Percentiles rank a stretch among this genome's conserved stretches.
These are phyloP conservation scores for Spheniscus mendiculus DNA, from an alignment of 2,113 vertebrate species.

Conservation along the genomic window DNA sequence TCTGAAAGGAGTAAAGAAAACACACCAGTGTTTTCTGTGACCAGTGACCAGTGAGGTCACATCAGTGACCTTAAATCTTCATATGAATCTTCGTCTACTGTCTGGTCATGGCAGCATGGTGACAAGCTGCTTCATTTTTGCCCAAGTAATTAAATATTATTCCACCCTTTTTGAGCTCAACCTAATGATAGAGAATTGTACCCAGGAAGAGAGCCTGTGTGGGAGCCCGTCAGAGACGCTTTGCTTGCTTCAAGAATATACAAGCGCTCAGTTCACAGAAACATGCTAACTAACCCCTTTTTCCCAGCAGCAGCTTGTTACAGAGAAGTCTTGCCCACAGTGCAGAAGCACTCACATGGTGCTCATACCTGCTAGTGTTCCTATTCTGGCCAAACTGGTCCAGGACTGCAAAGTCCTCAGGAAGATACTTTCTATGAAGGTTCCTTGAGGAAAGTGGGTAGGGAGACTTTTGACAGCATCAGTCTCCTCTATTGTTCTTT, in stretches of 20 bases:
- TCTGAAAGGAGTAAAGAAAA: neutral
- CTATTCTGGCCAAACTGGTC: neutral
- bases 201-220: neutral
- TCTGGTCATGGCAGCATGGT: neutral
- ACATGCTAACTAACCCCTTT: neutral
- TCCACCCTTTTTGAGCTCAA: neutral
- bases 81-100: neutral
- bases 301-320: neutral
- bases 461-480: neutral
- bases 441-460: neutral
- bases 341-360: neutral
- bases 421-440: neutral
- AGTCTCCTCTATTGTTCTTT: neutral
- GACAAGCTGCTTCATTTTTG: neutral
- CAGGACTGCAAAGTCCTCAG: neutral
- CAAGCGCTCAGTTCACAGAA: neutral
- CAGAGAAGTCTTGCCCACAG: neutral
- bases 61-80: neutral
- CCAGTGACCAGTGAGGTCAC: too few relatives aligned
- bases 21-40: too few relatives aligned
- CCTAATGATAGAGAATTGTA: neutral
- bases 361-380: neutral
- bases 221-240: neutral
- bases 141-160: neutral
- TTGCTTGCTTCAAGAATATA: neutral